A percentile compares a stretch with the other conserved stretches of the same genome.
phyloP scores from a whole-genome alignment of 2,797 vertebrate genomes.

The Myripristis jacobus region DNA sequence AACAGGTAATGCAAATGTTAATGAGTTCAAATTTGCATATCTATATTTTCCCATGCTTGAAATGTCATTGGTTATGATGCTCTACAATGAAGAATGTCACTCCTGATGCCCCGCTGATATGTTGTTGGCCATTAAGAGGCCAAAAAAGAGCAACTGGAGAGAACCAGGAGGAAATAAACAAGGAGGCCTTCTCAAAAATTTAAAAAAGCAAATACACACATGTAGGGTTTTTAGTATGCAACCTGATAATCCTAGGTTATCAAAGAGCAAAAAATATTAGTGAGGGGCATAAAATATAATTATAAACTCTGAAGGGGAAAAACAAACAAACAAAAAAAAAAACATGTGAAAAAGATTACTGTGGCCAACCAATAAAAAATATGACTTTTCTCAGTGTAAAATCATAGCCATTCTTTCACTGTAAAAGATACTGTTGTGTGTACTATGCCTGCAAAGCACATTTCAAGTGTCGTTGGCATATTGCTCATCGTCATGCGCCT shows the following conservation, averaged over 20 bases:
- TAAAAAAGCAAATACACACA: conserved; percentile 8
- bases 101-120: conserved; percentile 94
- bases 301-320: neutral
- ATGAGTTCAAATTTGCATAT: conserved; percentile 99
- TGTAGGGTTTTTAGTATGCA: neutral
- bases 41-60: conserved; percentile 98
- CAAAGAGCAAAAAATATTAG: conserved; percentile 4
- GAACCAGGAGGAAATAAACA: conserved; percentile 65
- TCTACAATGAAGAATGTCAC: conserved; percentile 96
- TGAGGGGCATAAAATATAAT: conserved; percentile 3
- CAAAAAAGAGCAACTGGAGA: conserved; percentile 73
- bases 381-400: conserved; percentile 15
- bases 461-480: conserved; percentile 74
- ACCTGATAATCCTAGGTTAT: conserved; percentile 16
- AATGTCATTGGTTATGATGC: conserved; percentile 98
- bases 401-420: conserved; percentile 51
- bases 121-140: conserved; percentile 92
- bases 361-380: neutral
- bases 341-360: neutral
- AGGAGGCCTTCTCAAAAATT: conserved; percentile 23
- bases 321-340: neutral
- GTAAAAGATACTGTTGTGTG: conserved; percentile 66
- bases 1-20: conserved; percentile 99
- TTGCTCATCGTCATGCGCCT: conserved; percentile 76
- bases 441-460: conserved; percentile 69